Evolutionary conservation across 2,888 invertebrate species (phyloP), one percentile per base, ranked within the genome.

Genomic region (Lobophora halterata): DNA sequence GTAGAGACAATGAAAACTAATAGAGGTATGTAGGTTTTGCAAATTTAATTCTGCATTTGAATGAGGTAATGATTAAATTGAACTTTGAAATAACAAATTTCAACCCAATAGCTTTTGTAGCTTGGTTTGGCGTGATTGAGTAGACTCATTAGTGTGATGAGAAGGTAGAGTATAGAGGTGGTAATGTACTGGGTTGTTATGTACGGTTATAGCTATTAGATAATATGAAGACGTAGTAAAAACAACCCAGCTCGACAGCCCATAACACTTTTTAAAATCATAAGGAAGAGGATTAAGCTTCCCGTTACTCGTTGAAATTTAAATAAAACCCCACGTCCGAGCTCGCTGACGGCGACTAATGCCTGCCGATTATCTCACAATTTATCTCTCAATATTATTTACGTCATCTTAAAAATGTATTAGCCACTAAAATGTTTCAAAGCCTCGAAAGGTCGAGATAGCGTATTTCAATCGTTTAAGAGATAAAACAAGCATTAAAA

Each of bases 291-390:
- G 64, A 65, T 66, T 64, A 61, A 46, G 63, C 66, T 59, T 52
- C 66, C 58, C 58, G 56, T 71, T 70, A 70, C 71, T 52, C 61
- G 71, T 54, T 62, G 67, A 78, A 68, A 78, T 75, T 74, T 77
- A 58, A 77, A 79, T 79, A 77, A 77, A 69, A 58, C 67, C 54
- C 45, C 21, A 43, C 57, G 39, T 55, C 51, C 33, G 35, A 29
- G 53, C 45, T 44, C 54, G 64, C 43, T 57, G 69, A 66, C 72
- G 62, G 49, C 46, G 54, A 58, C 65, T 70, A 71, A 70, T 71
- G 65, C 58, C 38, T 45, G 49, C 47, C 63, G 58, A 69, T 73
- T 65, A 72, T 74, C 71, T 65, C 52, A 28, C 24, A 63, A 70
- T 76, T 76, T 71, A 78, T 76, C 67, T 60, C 58, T 60, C 44